Conservation (phyloP, 2,888 invertebrate genomes). For the Ochlodes sylvanus region DNA sequence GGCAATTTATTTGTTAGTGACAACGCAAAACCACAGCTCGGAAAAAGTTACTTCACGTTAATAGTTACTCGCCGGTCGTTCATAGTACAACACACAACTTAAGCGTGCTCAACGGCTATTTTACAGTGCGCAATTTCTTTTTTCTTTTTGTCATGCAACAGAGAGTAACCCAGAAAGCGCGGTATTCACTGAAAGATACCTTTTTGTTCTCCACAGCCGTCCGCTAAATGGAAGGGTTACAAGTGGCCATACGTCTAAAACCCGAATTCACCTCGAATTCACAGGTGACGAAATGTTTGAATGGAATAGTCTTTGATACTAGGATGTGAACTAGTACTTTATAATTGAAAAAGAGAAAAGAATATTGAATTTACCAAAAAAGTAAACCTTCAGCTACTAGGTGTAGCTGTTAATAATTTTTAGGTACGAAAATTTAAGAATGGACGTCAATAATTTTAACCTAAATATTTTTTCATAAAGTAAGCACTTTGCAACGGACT, state of each 20-base stretch:
- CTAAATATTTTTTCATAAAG: no score
- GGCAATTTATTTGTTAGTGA: no score
- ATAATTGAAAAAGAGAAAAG: background rate
- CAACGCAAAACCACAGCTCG: no score
- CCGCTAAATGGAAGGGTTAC: constrained; percentile 35
- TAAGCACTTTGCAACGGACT: no score
- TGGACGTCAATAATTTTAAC: no score
- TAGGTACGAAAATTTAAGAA: no score
- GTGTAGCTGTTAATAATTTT: no score
- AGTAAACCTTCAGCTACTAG: no score
- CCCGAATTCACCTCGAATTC: constrained; percentile 28
- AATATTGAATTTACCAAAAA: no score
- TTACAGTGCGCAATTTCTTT: constrained; percentile 32
- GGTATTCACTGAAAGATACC: constrained; percentile 38
- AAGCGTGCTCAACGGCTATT: constrained; percentile 30
- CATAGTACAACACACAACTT: background rate
- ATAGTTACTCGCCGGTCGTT: background rate
- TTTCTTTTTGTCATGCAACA: constrained; percentile 37
- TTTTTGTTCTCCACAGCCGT: constrained; percentile 32
- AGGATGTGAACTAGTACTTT: background rate
- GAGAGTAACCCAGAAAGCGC: constrained; percentile 35
- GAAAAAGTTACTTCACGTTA: no score
- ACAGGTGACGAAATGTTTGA: constrained; percentile 19
- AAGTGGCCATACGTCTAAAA: constrained; percentile 32
- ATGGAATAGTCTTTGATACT: background rate